These are phyloP conservation scores for Cantharis lateralis DNA, from an alignment of 2,888 invertebrate species.

Conservation along the genomic window DNA sequence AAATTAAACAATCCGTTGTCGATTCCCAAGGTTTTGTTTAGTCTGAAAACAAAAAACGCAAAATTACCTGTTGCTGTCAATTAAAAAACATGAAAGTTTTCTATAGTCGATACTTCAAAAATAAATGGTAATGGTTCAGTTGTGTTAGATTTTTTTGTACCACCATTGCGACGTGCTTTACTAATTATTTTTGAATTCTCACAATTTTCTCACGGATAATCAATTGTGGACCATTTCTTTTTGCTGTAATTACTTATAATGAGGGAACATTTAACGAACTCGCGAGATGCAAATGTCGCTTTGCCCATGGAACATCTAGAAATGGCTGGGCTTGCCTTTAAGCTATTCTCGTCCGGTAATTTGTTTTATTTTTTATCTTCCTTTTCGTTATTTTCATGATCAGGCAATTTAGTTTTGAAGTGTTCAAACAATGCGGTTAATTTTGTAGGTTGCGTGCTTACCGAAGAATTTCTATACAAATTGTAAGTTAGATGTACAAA, in stretches of 20 bases:
- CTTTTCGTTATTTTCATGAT: slow-evolving; percentile 14
- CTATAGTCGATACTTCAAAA: slow-evolving; percentile 9
- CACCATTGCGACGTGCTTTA: slow-evolving; percentile 14
- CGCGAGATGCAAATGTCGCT: slow-evolving; percentile 22
- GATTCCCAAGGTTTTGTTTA: slow-evolving; percentile 1
- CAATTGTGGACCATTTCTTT: slow-evolving; percentile 15
- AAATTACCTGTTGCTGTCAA: slow-evolving; percentile 8
- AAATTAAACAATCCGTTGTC: slow-evolving; percentile 5
- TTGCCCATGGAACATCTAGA: neutral
- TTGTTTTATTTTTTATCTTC: slow-evolving; percentile 14
- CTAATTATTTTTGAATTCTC: slow-evolving; percentile 25
- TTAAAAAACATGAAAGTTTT: slow-evolving; percentile 18
- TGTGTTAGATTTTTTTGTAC: slow-evolving; percentile 11
- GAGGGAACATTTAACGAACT: slow-evolving; percentile 15
- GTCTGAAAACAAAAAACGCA: slow-evolving; percentile 8
- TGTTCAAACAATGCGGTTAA: slow-evolving; percentile 13
- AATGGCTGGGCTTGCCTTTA: slow-evolving; percentile 1
- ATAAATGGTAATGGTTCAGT: slow-evolving; percentile 18
- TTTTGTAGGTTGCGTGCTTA: slow-evolving; percentile 9
- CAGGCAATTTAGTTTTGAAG: slow-evolving; percentile 10
- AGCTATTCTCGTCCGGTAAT: slow-evolving; percentile 10
- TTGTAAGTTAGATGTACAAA: slow-evolving; percentile 5
- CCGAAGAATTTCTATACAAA: neutral
- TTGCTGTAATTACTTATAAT: slow-evolving; percentile 3
- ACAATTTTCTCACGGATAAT: slow-evolving; percentile 25